Evolutionary conservation across 1,140 invertebrate species (phyloP), one percentile per base, ranked within the genome.

Genomic region (Hypothenemus hampei): DNA sequence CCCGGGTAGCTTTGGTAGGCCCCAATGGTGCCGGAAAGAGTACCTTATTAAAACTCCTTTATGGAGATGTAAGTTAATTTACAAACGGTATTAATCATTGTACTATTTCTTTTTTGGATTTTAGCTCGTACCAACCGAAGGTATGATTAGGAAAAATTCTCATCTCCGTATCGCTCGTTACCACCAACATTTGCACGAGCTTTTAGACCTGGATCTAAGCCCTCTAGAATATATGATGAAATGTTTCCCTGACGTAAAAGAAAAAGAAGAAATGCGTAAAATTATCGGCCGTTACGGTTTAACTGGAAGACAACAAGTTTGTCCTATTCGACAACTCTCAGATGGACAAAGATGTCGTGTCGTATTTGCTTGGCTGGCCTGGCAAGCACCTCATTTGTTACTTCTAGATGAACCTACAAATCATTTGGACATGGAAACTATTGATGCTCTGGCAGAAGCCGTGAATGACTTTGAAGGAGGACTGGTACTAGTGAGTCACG

Each of bases 11-110:
- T 24, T 76, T 99, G n/a, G 97, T 99, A 0, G 97, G 88, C 3
- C 97, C 97, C 3, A 99, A 99, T 73, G 97, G 97, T 62, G 97
- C 97, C 45, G 97, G 97, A 57, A 99, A 99, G 72, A 95, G 92
- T 66, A 99, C 97, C 0, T 76, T 99, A 3, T 75, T 99, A 3
- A 99, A 99, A 75, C 74, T 99, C 39, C 78, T 99, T 0, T 94
- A 91, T 71, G 93, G 91, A 58, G 94, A 98, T 74, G 86, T 91
- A 74, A 81, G 80, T 78, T 43, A 15, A 15, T 33, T 16, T 20
- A 19, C 18, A 35, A 3, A 8, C 6, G 4, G 8, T 19, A 36
- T 20, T 19, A 20, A 19, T 23, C n/a, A 39, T 15, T 16, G 36
- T 18, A 19, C 13, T 15, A n/a, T n/a, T n/a, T n/a, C 0, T 22